Conservation (phyloP, 2,797 vertebrate species). For the Catostomus latipinnis region DNA sequence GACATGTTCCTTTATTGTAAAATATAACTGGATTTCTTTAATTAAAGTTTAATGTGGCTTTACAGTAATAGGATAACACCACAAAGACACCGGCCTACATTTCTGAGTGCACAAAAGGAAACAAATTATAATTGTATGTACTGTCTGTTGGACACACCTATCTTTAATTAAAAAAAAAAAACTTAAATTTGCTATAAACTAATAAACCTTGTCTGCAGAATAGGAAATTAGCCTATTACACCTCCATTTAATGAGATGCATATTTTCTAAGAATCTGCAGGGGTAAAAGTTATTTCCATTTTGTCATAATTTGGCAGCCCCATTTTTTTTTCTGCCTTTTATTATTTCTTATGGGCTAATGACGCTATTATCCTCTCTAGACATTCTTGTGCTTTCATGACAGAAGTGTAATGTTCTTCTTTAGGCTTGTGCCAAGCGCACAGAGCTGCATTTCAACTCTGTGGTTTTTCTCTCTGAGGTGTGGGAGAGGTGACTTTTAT, state of each 20-base stretch:
- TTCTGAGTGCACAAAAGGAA: constrained; percentile 78
- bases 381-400: constrained; percentile 74
- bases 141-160: constrained; percentile 80
- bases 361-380: constrained; percentile 81
- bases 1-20: constrained; percentile 78
- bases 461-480: constrained; percentile 64
- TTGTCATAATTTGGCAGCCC: constrained; percentile 78
- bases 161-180: constrained; percentile 68
- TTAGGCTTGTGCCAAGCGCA: constrained; percentile 73
- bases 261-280: constrained; percentile 71
- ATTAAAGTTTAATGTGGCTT: constrained; percentile 78
- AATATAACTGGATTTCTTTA: constrained; percentile 69
- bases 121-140: constrained; percentile 78
- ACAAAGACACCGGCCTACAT: constrained; percentile 76
- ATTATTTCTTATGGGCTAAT: constrained; percentile 84
- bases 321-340: constrained; percentile 74
- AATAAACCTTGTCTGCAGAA: constrained; percentile 77
- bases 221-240: constrained; percentile 78
- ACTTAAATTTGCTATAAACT: constrained; percentile 70
- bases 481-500: constrained; percentile 63
- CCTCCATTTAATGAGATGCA: constrained; percentile 74
- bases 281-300: constrained; percentile 72
- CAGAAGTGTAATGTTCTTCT: constrained; percentile 66
- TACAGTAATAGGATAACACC: constrained; percentile 77
- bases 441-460: constrained; percentile 56